phyloP scores from a whole-genome alignment of 2,797 vertebrate genomes.

The Macropodus opercularis region DNA sequence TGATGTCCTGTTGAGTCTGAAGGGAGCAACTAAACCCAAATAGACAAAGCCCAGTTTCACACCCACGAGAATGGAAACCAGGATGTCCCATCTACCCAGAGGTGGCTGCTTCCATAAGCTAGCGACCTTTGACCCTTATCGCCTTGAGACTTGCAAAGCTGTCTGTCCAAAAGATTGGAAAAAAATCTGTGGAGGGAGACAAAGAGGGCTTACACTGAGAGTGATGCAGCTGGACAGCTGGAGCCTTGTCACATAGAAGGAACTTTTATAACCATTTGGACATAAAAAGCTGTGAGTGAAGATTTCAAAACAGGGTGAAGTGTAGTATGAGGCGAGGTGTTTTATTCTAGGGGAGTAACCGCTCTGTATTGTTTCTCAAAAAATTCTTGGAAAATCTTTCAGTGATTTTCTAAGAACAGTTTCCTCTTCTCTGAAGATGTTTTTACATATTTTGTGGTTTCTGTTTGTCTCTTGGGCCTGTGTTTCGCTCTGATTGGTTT shows the following conservation, averaged over 20 bases:
- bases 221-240: slow-evolving; percentile 72
- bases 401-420: slow-evolving; percentile 27
- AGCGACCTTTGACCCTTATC: slow-evolving; percentile 65
- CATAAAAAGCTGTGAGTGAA: slow-evolving; percentile 43
- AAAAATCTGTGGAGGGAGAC: slow-evolving; percentile 65
- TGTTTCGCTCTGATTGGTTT: slow-evolving; percentile 39
- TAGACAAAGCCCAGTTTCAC: slow-evolving; percentile 58
- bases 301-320: slow-evolving; percentile 35
- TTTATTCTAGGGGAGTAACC: slow-evolving; percentile 11
- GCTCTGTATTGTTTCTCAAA: slow-evolving; percentile 14
- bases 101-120: slow-evolving; percentile 49
- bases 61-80: slow-evolving; percentile 53
- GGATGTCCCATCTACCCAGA: slow-evolving; percentile 64
- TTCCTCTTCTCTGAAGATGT: slow-evolving; percentile 34
- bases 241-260: slow-evolving; percentile 62
- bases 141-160: slow-evolving; percentile 60
- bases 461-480: slow-evolving; percentile 13
- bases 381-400: slow-evolving; percentile 13
- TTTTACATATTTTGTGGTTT: too few species aligned
- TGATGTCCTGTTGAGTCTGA: slow-evolving; percentile 67
- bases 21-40: slow-evolving; percentile 31
- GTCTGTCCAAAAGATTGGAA: slow-evolving; percentile 50
- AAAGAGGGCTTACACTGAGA: slow-evolving; percentile 71
- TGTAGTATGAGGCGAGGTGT: slow-evolving; percentile 12
- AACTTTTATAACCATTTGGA: slow-evolving; percentile 55